Base-by-base conservation (phyloP, 30 jellyfish, hydroid and myxozoan genomes). In the Mastigias papua region DNA sequence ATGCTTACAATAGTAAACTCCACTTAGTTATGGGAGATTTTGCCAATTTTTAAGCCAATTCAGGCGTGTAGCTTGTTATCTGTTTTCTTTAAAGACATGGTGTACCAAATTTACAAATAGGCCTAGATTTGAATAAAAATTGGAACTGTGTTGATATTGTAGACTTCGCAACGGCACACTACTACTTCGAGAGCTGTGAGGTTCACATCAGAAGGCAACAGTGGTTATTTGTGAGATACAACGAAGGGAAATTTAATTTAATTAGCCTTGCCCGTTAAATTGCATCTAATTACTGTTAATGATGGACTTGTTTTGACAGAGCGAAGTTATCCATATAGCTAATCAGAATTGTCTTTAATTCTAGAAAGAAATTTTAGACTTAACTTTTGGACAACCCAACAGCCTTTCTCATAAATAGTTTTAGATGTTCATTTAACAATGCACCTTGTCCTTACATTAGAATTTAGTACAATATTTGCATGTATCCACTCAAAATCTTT, bases 101-200 rank as follows among this genome's bases (percentile, higher is more conserved):
- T n/a, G n/a, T n/a, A n/a, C n/a, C n/a, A 23, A 51, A 51, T 51
- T 1, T 17, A 10, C 67, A 51, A 51, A 1, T 4, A 4, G 67
- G 67, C 67, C 27, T 1, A 5, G 27, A 4, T 23, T 42, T 33
- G 20, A 19, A 80, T 29, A 37, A 37, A 11, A 37, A 37, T 37
- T 17, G 29, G 19, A 34, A 7, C 37, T 48, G 0, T 48, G 0
- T 26, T 71, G 30, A 30, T 6, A 4, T 81, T 67, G 16, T 37
- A 85, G 94, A 65, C 28, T 60, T 37, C 65, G 50, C 81, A 65
- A 21, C 94, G 51, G 17, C 94, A 81, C 51, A 77, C 86, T 22
- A 50, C 88, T 10, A 79, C 81, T 50, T 23, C 90, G 6, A 75
- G 94, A 28, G 27, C 94, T 0, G 88, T 85, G 16, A 65, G 94